Evolutionary conservation across 2,113 vertebrate species (phyloP).

Genomic region (Pachycephala philippinensis): DNA sequence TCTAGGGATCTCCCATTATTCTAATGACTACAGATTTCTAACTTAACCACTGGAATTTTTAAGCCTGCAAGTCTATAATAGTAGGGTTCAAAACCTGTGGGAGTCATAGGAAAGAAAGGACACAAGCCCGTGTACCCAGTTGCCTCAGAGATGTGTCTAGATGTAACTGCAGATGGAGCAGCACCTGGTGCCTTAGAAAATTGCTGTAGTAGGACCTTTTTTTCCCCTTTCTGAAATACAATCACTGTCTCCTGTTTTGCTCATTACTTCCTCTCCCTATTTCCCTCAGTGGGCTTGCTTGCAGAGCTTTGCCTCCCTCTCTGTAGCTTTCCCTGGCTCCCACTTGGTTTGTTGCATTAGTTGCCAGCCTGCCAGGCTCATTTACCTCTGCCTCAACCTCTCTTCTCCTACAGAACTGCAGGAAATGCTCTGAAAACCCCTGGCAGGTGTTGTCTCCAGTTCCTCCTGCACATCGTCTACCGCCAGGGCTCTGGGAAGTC

Average conservation of each 20-base stretch:
- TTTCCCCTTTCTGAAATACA: not conserved
- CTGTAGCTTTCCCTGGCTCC: not conserved
- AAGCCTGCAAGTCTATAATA: not conserved
- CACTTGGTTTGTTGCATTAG: not conserved
- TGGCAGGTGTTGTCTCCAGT: not conserved
- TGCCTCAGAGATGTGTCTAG: not conserved
- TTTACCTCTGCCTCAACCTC: not conserved
- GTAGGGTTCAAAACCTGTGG: not conserved
- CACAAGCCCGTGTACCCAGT: not conserved
- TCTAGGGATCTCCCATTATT: constrained; percentile 21
- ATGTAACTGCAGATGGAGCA: not conserved
- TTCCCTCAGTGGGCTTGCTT: not conserved
- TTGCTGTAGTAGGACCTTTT: not conserved
- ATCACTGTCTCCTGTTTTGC: not conserved
- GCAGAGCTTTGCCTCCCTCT: not conserved
- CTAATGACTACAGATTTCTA: not conserved
- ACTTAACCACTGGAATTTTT: not conserved
- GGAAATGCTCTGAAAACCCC: not conserved
- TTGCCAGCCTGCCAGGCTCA: not conserved
- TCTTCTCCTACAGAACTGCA: not conserved
- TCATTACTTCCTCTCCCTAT: not conserved
- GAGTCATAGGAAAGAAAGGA: not conserved
- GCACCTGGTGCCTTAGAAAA: not conserved
- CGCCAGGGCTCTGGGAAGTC: not conserved
- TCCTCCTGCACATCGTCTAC: not conserved